These are phyloP conservation scores for Squalus acanthias DNA, from an alignment of 2,797 vertebrate genomes.

Conservation along the genomic window DNA sequence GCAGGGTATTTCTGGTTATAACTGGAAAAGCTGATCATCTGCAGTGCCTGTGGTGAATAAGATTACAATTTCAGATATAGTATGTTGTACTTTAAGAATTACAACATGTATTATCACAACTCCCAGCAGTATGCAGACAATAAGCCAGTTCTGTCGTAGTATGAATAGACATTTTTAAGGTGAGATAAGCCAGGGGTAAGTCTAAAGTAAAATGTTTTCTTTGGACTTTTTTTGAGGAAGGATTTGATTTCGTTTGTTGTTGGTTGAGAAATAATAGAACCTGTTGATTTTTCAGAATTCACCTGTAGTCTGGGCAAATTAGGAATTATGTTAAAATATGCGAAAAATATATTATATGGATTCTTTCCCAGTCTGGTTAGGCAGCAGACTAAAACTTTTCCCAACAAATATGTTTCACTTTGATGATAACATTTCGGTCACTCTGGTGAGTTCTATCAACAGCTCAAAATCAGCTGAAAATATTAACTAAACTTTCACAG, in stretches of 20 bases:
- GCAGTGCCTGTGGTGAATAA: slow-evolving; percentile 27
- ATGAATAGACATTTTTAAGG: background rate
- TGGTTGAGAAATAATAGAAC: slow-evolving; percentile 12
- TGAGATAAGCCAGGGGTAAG: background rate
- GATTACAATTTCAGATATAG: slow-evolving; percentile 37
- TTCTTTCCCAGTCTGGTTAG: background rate
- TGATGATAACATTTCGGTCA: background rate
- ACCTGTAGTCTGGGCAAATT: background rate
- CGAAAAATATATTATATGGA: background rate
- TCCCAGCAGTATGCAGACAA: slow-evolving; percentile 23
- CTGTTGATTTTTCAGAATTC: background rate
- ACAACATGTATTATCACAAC: background rate
- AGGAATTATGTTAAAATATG: background rate
- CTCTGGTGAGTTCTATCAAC: background rate
- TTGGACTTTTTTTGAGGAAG: background rate
- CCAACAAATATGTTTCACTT: background rate
- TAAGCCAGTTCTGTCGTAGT: background rate
- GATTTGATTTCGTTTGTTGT: slow-evolving; percentile 3
- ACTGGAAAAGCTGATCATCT: slow-evolving; percentile 12
- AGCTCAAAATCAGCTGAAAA: background rate
- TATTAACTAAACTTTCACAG: slow-evolving; percentile 4
- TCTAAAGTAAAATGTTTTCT: background rate
- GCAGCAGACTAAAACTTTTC: background rate
- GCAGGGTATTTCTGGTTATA: background rate
- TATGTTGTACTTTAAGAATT: slow-evolving; percentile 19